Evolutionary conservation across 2,888 invertebrate genomes (phyloP).

Genomic region (Nematopogon swammerdamellus): DNA sequence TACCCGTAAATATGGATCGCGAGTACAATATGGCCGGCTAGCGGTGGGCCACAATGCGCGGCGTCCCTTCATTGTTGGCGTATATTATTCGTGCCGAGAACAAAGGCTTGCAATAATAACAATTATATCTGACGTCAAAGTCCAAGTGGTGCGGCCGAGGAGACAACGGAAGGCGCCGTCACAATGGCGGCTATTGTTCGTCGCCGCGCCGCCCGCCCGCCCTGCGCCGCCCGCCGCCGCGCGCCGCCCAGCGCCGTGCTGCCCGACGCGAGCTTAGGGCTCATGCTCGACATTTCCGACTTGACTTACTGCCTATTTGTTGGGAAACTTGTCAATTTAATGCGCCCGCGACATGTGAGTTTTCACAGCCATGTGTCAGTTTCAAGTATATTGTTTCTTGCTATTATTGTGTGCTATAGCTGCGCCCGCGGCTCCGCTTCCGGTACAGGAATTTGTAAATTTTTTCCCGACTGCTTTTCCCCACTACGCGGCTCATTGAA

Average conservation of each 20-base stretch:
- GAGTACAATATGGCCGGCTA: not conserved
- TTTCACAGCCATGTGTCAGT: too few relatives aligned
- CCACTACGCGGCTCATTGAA: too few relatives aligned
- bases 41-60: not conserved
- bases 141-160: slow-evolving; percentile 1
- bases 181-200: slow-evolving; percentile 1
- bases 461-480: too few relatives aligned
- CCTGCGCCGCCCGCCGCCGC: not conserved
- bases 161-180: not conserved
- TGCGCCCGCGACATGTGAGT: too few relatives aligned
- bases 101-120: slow-evolving; percentile 1
- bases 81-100: not conserved
- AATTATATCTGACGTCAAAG: slow-evolving; percentile 2
- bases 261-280: not conserved
- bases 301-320: not conserved
- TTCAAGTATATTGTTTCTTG: too few relatives aligned
- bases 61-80: slow-evolving; percentile 1
- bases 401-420: too few relatives aligned
- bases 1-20: not conserved
- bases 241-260: not conserved
- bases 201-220: not conserved
- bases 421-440: too few relatives aligned
- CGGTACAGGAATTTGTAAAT: too few relatives aligned
- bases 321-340: not conserved
- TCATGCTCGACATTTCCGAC: slow-evolving; percentile 1